Conservation (phyloP, 2,113 vertebrate genomes). For the Anhinga anhinga region DNA sequence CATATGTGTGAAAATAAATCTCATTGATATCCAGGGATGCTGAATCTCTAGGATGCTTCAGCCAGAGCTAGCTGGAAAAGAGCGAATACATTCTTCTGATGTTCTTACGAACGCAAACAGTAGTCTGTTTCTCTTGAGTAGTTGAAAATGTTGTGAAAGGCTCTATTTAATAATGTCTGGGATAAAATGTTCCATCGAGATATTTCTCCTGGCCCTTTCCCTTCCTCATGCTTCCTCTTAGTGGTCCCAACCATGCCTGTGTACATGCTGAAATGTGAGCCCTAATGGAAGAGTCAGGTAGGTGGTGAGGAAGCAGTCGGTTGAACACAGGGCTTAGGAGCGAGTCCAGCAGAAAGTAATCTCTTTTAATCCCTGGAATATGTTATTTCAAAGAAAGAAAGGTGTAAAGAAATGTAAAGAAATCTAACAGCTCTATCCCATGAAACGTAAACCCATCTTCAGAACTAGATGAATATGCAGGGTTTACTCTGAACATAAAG, state of each 20-base stretch:
- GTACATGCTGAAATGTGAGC: neutral
- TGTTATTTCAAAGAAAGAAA: neutral
- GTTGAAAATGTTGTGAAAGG: neutral
- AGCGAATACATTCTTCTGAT: neutral
- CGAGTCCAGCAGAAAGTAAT: neutral
- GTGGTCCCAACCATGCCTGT: neutral
- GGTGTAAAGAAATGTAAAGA: neutral
- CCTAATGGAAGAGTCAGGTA: neutral
- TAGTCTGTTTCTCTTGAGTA: neutral
- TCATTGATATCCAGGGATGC: neutral
- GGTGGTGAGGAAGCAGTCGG: fast-evolving
- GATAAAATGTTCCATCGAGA: neutral
- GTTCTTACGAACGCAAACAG: neutral
- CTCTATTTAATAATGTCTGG: neutral
- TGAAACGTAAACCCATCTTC: neutral
- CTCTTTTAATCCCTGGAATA: neutral
- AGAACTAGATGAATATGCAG: neutral
- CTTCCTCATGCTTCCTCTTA: neutral
- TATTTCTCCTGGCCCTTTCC: neutral
- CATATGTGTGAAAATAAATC: neutral
- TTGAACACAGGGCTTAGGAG: fast-evolving
- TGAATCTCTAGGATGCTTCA: neutral
- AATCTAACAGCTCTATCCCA: neutral
- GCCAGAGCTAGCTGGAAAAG: neutral
- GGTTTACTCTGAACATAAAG: neutral